Percentiles rank a stretch among this genome's conserved stretches.
Evolutionary conservation across 2,797 vertebrate species (phyloP).

Genomic region (Crocodylus rhombifer): DNA sequence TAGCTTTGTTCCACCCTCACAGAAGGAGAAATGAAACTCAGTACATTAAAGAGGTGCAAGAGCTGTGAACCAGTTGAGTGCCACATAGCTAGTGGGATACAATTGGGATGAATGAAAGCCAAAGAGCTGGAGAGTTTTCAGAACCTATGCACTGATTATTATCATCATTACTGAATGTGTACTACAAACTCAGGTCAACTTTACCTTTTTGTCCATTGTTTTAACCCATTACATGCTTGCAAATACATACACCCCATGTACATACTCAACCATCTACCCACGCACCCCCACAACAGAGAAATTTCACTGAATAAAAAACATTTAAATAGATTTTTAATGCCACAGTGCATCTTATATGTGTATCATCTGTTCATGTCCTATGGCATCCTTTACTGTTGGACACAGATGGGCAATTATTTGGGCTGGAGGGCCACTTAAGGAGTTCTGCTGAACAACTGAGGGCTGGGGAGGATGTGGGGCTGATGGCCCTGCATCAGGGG

Average conservation of each 20-base stretch:
- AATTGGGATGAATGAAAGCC: background rate
- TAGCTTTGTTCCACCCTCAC: background rate
- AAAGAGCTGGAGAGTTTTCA: background rate
- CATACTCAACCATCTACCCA: too few relatives aligned
- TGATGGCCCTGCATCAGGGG: too few relatives aligned
- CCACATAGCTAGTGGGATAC: background rate
- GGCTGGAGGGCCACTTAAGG: too few relatives aligned
- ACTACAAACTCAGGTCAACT: background rate
- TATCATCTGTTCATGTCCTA: too few relatives aligned
- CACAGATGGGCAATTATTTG: too few relatives aligned
- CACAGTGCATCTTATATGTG: too few relatives aligned
- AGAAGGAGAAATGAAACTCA: background rate
- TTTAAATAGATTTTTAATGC: background rate
- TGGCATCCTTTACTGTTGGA: too few relatives aligned
- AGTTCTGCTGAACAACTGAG: too few relatives aligned
- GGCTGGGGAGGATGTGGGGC: too few relatives aligned
- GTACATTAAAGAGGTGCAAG: background rate
- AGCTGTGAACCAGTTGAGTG: background rate
- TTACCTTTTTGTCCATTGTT: background rate
- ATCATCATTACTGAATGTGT: background rate
- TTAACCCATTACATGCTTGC: background rate
- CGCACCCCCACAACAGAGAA: too few relatives aligned
- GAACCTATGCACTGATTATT: background rate
- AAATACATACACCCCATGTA: background rate
- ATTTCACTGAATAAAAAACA: background rate